Conservation (phyloP, 2,888 invertebrate genomes). For the Noctua pronuba region DNA sequence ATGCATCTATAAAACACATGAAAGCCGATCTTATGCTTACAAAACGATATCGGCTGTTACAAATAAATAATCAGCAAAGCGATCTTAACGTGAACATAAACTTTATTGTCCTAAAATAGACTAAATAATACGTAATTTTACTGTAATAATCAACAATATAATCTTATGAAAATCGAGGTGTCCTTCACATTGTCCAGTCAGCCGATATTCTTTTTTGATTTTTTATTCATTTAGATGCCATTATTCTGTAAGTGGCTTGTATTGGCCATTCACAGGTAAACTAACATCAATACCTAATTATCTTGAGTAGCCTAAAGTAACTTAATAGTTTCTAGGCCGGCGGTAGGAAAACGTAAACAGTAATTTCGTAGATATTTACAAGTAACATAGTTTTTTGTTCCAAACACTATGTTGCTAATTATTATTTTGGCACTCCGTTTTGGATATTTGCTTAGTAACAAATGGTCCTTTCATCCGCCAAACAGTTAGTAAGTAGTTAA, state of each 20-base stretch:
- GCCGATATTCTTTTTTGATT: constrained; percentile 22
- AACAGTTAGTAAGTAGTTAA: not conserved
- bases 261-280: constrained; percentile 1
- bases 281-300: constrained; percentile 30
- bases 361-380: constrained; percentile 29
- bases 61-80: constrained; percentile 52
- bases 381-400: constrained; percentile 16
- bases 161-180: constrained; percentile 68
- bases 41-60: constrained; percentile 28
- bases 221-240: not conserved
- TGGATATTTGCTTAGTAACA: constrained; percentile 32
- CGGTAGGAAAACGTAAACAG: constrained; percentile 39
- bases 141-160: constrained; percentile 9
- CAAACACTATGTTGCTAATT: constrained; percentile 47
- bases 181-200: constrained; percentile 57
- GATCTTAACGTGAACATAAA: constrained; percentile 51
- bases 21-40: constrained; percentile 48
- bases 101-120: constrained; percentile 66
- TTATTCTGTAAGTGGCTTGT: constrained; percentile 6
- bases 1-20: constrained; percentile 52
- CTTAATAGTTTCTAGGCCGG: constrained; percentile 58
- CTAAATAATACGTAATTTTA: constrained; percentile 49
- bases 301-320: constrained; percentile 22
- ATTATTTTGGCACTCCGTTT: constrained; percentile 59
- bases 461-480: constrained; percentile 35